Evolutionary conservation across 2,113 vertebrate genomes (phyloP).

Genomic region (Hydropotes inermis): DNA sequence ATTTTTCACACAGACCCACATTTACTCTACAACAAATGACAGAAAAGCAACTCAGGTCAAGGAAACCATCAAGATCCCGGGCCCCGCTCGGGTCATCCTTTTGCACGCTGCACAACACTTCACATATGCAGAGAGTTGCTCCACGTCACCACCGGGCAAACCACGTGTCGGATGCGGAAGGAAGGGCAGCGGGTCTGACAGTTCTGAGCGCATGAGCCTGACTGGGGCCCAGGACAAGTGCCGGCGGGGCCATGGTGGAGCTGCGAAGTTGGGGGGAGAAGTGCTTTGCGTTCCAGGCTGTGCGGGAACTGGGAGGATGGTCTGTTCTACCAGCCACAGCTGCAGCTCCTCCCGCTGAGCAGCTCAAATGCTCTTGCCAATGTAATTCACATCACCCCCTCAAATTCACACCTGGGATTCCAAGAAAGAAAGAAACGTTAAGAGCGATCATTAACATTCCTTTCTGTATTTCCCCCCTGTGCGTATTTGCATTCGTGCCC

Average conservation of each 20-base stretch:
- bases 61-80: neutral
- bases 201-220: accelerated
- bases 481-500: accelerated
- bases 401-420: neutral
- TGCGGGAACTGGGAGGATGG: accelerated
- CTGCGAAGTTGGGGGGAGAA: accelerated
- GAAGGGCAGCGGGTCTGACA: accelerated
- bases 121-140: accelerated
- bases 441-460: neutral
- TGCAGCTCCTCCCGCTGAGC: neutral
- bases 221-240: neutral
- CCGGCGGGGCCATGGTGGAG: accelerated
- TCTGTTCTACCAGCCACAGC: neutral
- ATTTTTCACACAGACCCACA: neutral
- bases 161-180: accelerated
- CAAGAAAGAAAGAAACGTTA: neutral
- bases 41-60: neutral
- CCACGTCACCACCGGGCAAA: accelerated
- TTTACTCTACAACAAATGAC: neutral
- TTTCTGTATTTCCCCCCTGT: neutral
- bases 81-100: accelerated
- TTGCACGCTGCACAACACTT: too few relatives aligned
- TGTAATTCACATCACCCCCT: neutral
- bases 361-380: neutral
- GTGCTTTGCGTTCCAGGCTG: accelerated